A percentile compares a stretch with the other conserved stretches of the same genome.
Evolutionary conservation across 1,140 invertebrate genomes (phyloP).

Genomic region (Danaus melanippus): DNA sequence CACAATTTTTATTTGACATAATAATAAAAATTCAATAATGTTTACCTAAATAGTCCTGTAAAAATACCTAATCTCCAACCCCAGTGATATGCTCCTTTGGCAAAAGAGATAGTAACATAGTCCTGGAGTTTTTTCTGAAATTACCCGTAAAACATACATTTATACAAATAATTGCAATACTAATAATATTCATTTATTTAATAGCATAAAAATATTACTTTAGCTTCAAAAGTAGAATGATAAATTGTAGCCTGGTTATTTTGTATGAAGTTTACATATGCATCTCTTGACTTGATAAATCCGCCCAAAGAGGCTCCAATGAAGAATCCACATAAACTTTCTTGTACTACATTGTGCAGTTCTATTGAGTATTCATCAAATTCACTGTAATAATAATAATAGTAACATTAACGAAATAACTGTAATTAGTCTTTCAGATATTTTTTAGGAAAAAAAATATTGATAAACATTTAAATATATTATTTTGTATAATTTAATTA

Average conservation of each 20-base stretch:
- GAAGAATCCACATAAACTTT: conserved; percentile 70
- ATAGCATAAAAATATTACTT: conserved; percentile 61
- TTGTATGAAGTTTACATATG: conserved; percentile 79
- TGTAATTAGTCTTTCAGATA: background rate
- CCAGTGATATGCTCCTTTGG: conserved; percentile 78
- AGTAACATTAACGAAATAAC: conserved; percentile 2
- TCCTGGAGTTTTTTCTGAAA: conserved; percentile 78
- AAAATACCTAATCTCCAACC: conserved; percentile 78
- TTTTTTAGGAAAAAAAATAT: background rate
- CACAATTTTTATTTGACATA: too few species aligned
- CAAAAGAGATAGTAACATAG: conserved; percentile 75
- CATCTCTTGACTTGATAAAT: conserved; percentile 69
- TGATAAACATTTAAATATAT: too few species aligned
- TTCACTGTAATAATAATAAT: conserved; percentile 72
- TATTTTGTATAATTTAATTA: too few species aligned
- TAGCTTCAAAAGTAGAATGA: conserved; percentile 77
- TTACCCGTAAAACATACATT: conserved; percentile 9
- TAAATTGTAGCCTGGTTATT: conserved; percentile 82
- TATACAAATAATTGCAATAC: conserved; percentile 1
- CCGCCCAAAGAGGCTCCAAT: conserved; percentile 77
- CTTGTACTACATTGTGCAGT: conserved; percentile 73
- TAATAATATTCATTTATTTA: conserved; percentile 5
- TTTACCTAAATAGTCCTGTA: conserved; percentile 74
- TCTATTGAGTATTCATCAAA: conserved; percentile 73
- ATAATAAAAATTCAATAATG: background rate